phyloP scores from a whole-genome alignment of 1,140 invertebrate species.

The Trypoxylus dichotomus region DNA sequence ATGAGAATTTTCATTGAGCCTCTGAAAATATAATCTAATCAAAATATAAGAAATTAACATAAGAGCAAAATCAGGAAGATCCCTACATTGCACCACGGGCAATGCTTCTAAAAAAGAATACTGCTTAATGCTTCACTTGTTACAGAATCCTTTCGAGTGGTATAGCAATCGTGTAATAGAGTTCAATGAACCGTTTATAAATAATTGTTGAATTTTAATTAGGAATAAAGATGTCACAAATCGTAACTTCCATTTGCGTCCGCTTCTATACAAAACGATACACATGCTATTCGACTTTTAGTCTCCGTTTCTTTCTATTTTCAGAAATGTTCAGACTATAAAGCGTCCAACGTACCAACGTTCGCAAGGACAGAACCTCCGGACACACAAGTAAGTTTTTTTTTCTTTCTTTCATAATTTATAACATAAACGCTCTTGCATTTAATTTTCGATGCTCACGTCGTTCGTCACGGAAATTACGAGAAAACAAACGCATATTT shows the following conservation, averaged over 20 bases:
- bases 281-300: not conserved
- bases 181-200: conserved; percentile 13
- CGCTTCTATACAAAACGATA: not conserved
- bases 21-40: no score
- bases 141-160: not conserved
- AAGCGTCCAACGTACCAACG: conserved; percentile 83
- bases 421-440: not conserved
- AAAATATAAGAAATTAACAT: no score
- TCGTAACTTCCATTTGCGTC: not conserved
- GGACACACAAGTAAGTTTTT: conserved; percentile 74
- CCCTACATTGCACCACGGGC: no score
- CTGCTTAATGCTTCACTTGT: not conserved
- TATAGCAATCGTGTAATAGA: not conserved
- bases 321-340: conserved; percentile 92
- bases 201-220: conserved; percentile 26
- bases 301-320: conserved; percentile 50
- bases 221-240: conserved; percentile 7
- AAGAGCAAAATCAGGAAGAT: no score
- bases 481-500: conserved; percentile 12
- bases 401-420: not conserved
- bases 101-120: no score
- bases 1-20: no score
- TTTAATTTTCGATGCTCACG: not conserved
- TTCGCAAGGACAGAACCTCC: conserved; percentile 94
- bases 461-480: not conserved